Evolutionary conservation across 2,888 invertebrate species (phyloP).

Genomic region (Cantharis lateralis): DNA sequence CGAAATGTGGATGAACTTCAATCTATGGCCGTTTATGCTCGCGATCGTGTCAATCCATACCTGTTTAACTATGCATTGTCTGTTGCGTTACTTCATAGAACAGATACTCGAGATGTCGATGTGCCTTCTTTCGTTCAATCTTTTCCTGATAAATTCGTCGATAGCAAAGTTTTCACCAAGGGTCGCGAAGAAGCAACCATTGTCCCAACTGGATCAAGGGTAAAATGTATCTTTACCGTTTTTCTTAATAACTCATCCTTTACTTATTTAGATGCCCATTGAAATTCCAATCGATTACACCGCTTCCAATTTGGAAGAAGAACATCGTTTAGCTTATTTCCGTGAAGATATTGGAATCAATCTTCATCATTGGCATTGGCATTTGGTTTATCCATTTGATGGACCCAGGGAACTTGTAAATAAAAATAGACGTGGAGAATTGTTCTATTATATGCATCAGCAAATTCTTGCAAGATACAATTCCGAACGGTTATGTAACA

Average conservation of each 20-base stretch:
- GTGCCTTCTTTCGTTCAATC: conserved; percentile 76
- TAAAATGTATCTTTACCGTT: conserved; percentile 50
- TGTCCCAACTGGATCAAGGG: conserved; percentile 65
- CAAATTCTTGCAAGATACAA: conserved; percentile 73
- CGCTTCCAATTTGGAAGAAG: conserved; percentile 73
- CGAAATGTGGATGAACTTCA: conserved; percentile 71
- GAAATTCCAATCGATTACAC: conserved; percentile 76
- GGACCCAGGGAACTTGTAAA: conserved; percentile 65
- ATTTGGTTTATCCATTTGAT: conserved; percentile 82
- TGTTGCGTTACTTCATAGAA: conserved; percentile 75
- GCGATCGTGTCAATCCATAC: conserved; percentile 78
- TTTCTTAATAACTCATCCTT: not conserved
- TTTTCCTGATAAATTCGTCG: conserved; percentile 84
- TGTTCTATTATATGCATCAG: conserved; percentile 82
- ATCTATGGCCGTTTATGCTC: conserved; percentile 70
- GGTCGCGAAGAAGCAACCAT: conserved; percentile 73
- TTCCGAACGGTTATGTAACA: conserved; percentile 75
- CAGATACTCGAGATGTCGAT: conserved; percentile 70
- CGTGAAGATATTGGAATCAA: conserved; percentile 85
- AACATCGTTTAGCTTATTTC: conserved; percentile 83
- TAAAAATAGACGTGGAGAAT: conserved; percentile 78
- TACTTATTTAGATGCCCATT: conserved; percentile 63
- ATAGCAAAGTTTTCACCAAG: conserved; percentile 70
- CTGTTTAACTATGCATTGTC: conserved; percentile 80
- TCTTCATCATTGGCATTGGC: conserved; percentile 92